Evolutionary conservation across 2,797 vertebrate species (phyloP).

Genomic region (Rhincodon typus): DNA sequence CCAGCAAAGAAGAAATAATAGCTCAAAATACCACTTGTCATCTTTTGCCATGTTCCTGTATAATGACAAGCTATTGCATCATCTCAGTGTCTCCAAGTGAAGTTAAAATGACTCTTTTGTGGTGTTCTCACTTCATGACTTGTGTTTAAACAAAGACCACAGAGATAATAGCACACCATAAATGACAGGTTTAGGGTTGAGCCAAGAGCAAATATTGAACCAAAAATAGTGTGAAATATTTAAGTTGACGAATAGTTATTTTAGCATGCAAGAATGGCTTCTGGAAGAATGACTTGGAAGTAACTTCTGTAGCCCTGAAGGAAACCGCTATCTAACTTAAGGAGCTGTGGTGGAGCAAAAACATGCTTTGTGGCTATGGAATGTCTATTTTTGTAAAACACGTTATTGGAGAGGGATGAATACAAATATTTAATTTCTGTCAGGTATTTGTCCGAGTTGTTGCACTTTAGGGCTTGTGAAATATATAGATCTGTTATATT

Average conservation of each 20-base stretch:
- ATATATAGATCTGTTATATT: neutral
- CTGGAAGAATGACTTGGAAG: neutral
- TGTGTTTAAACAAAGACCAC: neutral
- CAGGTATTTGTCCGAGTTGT: neutral
- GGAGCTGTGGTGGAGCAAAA: neutral
- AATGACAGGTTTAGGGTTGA: neutral
- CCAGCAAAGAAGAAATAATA: neutral
- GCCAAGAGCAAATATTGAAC: neutral
- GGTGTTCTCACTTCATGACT: neutral
- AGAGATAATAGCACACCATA: neutral
- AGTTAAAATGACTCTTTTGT: neutral
- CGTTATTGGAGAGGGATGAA: neutral
- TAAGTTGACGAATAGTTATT: neutral
- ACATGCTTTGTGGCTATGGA: conserved; percentile 2
- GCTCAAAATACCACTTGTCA: neutral
- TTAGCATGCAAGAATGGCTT: neutral
- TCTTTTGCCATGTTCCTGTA: neutral
- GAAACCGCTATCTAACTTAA: neutral
- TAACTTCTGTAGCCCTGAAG: neutral
- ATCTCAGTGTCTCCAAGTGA: conserved; percentile 8
- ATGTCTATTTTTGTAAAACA: neutral
- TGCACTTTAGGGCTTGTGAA: neutral
- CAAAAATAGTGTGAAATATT: neutral
- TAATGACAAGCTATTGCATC: neutral
- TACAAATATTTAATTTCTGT: neutral